phyloP scores from a whole-genome alignment of 2,113 vertebrate species.

The Pogona vitticeps region DNA sequence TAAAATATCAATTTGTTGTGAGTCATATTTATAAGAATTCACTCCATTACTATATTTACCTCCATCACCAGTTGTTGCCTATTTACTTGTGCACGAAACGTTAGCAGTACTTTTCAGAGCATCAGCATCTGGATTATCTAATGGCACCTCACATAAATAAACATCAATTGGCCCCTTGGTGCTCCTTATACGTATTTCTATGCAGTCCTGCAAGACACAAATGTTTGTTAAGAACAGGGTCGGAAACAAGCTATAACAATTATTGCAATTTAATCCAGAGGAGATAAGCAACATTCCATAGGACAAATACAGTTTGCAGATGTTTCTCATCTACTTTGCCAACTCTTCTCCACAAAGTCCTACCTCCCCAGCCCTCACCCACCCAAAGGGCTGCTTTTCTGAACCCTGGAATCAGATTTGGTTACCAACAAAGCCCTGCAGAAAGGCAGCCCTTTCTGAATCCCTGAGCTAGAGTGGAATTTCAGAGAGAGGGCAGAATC shows the following conservation, averaged over 20 bases:
- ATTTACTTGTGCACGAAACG: constrained; percentile 32
- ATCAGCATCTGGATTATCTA: constrained; percentile 32
- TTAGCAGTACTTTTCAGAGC: constrained; percentile 18
- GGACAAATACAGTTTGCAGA: too few relatives aligned
- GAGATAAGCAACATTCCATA: background rate
- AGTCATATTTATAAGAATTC: background rate
- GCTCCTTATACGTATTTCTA: constrained; percentile 87
- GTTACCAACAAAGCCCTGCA: too few relatives aligned
- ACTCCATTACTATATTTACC: constrained; percentile 44
- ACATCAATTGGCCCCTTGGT: constrained; percentile 85
- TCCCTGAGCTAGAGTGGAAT: too few relatives aligned
- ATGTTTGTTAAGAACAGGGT: background rate
- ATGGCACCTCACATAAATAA: constrained; percentile 80
- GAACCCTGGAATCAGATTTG: too few relatives aligned
- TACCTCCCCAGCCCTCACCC: too few relatives aligned
- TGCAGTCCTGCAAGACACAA: constrained; percentile 78
- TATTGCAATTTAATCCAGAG: background rate
- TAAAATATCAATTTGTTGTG: background rate
- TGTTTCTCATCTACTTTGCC: background rate
- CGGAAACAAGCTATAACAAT: background rate
- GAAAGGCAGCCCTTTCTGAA: too few relatives aligned
- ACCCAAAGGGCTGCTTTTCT: too few relatives aligned
- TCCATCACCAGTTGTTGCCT: constrained; percentile 9
- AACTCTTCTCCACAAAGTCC: background rate
- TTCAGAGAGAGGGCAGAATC: too few relatives aligned